These are phyloP conservation scores for Phylloscopus trochiloides DNA, from an alignment of 2,113 vertebrate species.

Conservation along the genomic window DNA sequence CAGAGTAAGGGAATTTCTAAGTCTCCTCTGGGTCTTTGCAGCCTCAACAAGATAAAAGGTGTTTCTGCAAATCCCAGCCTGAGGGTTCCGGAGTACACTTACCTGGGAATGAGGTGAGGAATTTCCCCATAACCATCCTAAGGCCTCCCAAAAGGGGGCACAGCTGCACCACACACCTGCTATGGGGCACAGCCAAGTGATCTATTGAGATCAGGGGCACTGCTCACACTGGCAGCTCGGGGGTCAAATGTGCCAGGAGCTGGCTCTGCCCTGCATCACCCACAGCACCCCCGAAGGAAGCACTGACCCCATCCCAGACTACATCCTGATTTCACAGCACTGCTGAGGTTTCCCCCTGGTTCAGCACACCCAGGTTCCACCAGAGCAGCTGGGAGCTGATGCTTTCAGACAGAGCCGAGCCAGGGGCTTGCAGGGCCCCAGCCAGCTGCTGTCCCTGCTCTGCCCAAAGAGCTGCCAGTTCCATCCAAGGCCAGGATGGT, in stretches of 20 bases:
- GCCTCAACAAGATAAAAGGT: neutral
- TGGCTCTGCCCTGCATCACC: neutral
- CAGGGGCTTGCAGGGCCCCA: neutral
- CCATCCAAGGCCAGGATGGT: accelerated
- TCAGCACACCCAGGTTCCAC: neutral
- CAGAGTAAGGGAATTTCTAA: neutral
- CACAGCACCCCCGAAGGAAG: neutral
- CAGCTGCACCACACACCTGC: neutral
- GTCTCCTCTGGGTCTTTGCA: neutral
- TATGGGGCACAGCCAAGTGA: neutral
- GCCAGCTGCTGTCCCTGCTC: neutral
- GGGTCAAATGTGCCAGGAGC: neutral
- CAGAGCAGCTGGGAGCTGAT: neutral
- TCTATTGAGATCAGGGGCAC: neutral
- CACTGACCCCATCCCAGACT: accelerated
- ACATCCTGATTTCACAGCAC: accelerated
- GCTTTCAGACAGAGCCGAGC: neutral
- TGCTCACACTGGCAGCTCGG: neutral
- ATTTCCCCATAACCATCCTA: neutral
- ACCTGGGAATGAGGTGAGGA: neutral
- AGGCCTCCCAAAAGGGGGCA: neutral
- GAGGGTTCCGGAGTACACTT: neutral
- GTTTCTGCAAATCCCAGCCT: neutral
- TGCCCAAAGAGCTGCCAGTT: neutral
- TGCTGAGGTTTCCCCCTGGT: neutral